Evolutionary conservation across 2,888 invertebrate species (phyloP), one percentile per base, ranked within the genome.

Genomic region (Melanotus villosus): DNA sequence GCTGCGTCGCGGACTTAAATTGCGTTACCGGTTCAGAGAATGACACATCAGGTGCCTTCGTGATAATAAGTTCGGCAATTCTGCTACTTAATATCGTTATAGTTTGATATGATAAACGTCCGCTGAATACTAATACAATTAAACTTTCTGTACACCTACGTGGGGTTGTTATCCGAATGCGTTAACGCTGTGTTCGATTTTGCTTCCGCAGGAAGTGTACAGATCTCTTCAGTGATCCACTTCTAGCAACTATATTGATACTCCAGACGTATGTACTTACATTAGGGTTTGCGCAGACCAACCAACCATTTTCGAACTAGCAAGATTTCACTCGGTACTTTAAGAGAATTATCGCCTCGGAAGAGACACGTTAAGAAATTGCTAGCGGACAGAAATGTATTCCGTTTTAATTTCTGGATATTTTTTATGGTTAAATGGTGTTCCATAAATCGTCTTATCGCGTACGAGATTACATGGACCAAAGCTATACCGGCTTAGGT

Each of bases 51-150:
- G 60, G 50, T 50, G 38, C 52, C 54, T 63, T 38, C 54, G 63
- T 63, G 54, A 63, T 54, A 63, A 63, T 63, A 63, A 63, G 63
- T 54, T 34, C 52, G 54, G 54, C 52, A 63, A 54, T 63, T 63
- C 63, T 63, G 36, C 38, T 52, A 52, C 63, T 36, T 63, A 63
- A n/a, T n/a, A 63, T 63, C 50, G 63, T 63, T 63, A 63, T 63
- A 63, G 54, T 63, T 63, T 63, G 50, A 52, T 63, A 54, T 63
- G 63, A 63, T 54, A 63, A 63, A 54, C 52, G 34, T 41, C 63
- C 47, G 54, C 41, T 52, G 52, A 60, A 63, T 63, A 52, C 63
- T 63, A 63, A 63, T 50, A 41, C 50, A 38, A 16, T 54, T 63
- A 36, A 63, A 54, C 50, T 7, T 36, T 19, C 54, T 50, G 12